Base-by-base conservation (phyloP, 2,888 invertebrate species). In the Diadegma fenestrale region DNA sequence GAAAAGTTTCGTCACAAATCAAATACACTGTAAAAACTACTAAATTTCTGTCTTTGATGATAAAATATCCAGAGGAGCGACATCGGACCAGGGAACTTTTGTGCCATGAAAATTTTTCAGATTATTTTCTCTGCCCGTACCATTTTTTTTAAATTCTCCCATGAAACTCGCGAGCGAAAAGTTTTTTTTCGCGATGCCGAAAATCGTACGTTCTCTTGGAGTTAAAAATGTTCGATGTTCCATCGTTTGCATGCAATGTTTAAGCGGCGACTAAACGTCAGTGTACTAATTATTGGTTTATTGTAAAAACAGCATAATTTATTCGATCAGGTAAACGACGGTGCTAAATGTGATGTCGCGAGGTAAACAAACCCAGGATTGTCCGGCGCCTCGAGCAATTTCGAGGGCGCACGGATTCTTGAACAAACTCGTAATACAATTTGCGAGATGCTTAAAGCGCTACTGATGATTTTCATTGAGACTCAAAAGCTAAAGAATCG, bases 201-300 rank as follows among this genome's bases (percentile, higher is more conserved):
- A 48, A 68, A 85, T 77, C 48, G 63, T 51, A 66, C 75, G 82
- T 63, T 30, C 58, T 10, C 10, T 37, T 45, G 19, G 61, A 63
- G 73, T 73, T 61, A n/a, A 45, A 78, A 75, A 72, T 84, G 37
- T 37, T 37, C 86, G 81, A 84, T 85, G 84, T 82, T 80, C 80
- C 82, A 92, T 94, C 92, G 89, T 87, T 54, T 92, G 92, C 92
- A 92, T 92, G 92, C 87, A 84, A 87, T 90, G 90, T 73, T 91
- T 91, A 87, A 89, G 89, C 90, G 87, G 84, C 87, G 82, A 89
- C 71, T 82, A 81, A 79, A 85, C 82, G 63, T 85, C 71, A 69
- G 69, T 77, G 72, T 66, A 64, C 58, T 66, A 72, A 84, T 64
- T 63, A 79, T 76, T 71, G 58, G 12, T 58, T n/a, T 30, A 68